Evolutionary conservation across 2,888 invertebrate species (phyloP).

Genomic region (Beris morrisii): DNA sequence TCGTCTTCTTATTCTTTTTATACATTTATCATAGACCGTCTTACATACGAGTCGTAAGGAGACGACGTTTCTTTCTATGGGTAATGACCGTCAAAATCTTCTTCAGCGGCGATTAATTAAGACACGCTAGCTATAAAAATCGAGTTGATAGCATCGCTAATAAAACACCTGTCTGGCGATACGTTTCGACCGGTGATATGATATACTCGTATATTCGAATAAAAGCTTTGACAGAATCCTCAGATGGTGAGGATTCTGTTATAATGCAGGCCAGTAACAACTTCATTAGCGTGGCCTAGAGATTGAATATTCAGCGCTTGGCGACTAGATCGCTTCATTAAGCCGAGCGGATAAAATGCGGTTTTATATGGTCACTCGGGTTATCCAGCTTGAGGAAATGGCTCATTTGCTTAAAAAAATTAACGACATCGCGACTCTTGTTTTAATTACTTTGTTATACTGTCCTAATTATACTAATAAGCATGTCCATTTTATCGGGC

Average conservation of each 20-base stretch:
- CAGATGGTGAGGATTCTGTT: no score
- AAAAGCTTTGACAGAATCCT: no score
- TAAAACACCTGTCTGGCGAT: conserved; percentile 24
- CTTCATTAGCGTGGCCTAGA: conserved; percentile 23
- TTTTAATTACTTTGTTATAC: conserved; percentile 33
- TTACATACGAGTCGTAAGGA: neutral
- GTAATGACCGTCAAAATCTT: conserved; percentile 30
- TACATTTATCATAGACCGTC: no score
- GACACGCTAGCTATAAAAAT: conserved; percentile 27
- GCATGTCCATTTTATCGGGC: conserved; percentile 25
- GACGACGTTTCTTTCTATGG: conserved; percentile 10
- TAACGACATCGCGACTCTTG: conserved; percentile 13
- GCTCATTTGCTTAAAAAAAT: conserved; percentile 25
- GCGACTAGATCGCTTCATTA: conserved; percentile 17
- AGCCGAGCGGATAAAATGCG: neutral
- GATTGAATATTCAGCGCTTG: conserved; percentile 12
- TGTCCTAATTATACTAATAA: conserved; percentile 32
- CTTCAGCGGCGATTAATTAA: conserved; percentile 31
- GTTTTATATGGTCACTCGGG: no score
- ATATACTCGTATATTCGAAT: no score
- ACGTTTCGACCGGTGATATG: no score
- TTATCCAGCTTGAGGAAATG: conserved; percentile 14
- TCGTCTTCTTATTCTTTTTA: no score
- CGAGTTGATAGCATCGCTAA: conserved; percentile 24
- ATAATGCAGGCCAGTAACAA: conserved; percentile 9